Base-by-base conservation (phyloP, 2,888 invertebrate genomes). In the Gasteruption jaculator region DNA sequence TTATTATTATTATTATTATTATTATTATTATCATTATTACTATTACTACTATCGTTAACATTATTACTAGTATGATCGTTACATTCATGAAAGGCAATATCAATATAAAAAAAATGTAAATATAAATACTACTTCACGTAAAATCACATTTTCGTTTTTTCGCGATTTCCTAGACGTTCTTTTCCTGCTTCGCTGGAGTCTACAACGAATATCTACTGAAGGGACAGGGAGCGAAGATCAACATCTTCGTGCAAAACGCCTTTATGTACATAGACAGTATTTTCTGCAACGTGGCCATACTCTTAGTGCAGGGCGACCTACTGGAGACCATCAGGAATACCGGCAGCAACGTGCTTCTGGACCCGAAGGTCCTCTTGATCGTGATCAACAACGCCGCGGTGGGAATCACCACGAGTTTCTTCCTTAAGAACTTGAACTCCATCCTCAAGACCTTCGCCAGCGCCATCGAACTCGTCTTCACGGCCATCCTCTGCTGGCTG, bases 181-280 rank as follows among this genome's bases (percentile, higher is more conserved):
- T 89, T 63, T 95, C 95, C 0, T 95, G 94, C 57, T 73, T 93
- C 45, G 95, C 95, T 1, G 95, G 95, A 5, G 95, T 95, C 3
- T 96, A 94, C 71, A 95, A 94, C 67, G 95, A 96, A 67, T 92
- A 90, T 71, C 75, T 96, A 38, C 74, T 96, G 3, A 95, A 95
- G 74, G 85, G 85, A 19, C 81, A 84, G 56, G 91, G 91, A 12
- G 80, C 83, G 3, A 82, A 86, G 51, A 85, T 92, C 0, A 87
- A 92, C 63, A 87, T 95, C 59, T 91, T 90, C 72, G 74, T 94
- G 50, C 95, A 95, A 72, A 96, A 95, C 69, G 82, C 92, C 5
- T 95, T 91, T 61, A 93, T 95, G 91, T 95, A 95, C 68, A 65
- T 91, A 19, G 91, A 95, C 71, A 94, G 94, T 4, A 91, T 95